Evolutionary conservation across 2,888 invertebrate genomes (phyloP).

Genomic region (Trachelus tabidus): DNA sequence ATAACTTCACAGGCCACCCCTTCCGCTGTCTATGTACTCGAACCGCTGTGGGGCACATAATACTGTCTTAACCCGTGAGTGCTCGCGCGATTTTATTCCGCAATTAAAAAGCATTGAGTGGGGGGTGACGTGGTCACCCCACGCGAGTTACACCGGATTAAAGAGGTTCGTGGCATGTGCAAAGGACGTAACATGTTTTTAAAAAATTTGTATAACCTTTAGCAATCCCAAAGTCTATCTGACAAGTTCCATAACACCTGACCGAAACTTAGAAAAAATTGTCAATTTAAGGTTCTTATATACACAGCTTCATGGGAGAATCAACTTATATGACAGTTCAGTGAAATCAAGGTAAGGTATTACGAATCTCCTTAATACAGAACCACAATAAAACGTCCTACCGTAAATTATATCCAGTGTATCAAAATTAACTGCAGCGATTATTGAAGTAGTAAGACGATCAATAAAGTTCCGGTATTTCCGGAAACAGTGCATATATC

Average conservation of each 20-base stretch:
- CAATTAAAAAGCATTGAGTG: too few species aligned
- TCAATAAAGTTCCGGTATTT: background rate
- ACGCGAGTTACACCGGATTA: background rate
- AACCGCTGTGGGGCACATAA: slow-evolving; percentile 56
- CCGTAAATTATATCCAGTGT: background rate
- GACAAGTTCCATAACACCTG: background rate
- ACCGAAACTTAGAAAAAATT: background rate
- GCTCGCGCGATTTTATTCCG: too few species aligned
- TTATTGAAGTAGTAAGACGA: background rate
- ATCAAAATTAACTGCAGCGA: background rate
- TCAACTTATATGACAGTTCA: background rate
- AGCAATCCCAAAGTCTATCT: background rate
- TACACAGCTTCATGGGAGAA: background rate
- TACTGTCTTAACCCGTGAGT: background rate
- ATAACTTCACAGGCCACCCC: slow-evolving; percentile 55
- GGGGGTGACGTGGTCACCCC: too few species aligned
- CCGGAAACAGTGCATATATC: background rate
- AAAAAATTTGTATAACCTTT: background rate
- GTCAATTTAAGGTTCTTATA: too few species aligned
- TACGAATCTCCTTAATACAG: background rate
- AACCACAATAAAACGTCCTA: background rate
- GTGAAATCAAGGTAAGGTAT: background rate
- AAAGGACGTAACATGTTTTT: slow-evolving; percentile 21
- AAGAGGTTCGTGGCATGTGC: background rate
- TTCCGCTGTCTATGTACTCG: slow-evolving; percentile 65